A percentile compares a stretch with the other conserved stretches of the same genome.
These are phyloP conservation scores for Corythucha ciliata DNA, from an alignment of 2,888 invertebrate genomes.

Conservation along the genomic window DNA sequence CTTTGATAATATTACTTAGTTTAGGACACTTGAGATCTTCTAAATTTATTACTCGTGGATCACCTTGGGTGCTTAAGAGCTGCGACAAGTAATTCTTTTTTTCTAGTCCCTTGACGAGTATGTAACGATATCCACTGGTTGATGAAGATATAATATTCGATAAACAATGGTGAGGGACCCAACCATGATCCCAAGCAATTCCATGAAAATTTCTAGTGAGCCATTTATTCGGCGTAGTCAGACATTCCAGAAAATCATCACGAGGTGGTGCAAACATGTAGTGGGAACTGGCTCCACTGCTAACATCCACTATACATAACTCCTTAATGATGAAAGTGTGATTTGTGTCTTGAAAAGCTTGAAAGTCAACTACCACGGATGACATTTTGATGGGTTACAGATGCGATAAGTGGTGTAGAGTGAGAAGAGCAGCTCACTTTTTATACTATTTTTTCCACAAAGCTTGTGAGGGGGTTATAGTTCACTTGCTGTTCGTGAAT, in stretches of 20 bases:
- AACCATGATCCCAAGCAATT: background rate
- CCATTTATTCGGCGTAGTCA: background rate
- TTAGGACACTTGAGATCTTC: too few relatives aligned
- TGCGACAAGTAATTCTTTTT: too few relatives aligned
- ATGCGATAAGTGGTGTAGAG: background rate
- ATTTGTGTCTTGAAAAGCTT: background rate
- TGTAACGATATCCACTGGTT: background rate
- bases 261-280: background rate
- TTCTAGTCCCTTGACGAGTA: background rate
- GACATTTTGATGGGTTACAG: background rate
- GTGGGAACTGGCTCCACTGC: background rate
- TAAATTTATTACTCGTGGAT: too few relatives aligned
- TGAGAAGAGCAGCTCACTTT: background rate
- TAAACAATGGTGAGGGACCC: background rate
- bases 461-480: background rate
- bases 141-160: background rate
- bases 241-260: background rate
- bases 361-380: background rate
- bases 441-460: background rate
- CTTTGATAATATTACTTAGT: too few relatives aligned
- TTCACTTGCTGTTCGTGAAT: conserved; percentile 31
- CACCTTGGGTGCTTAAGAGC: too few relatives aligned
- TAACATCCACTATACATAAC: background rate
- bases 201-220: background rate
- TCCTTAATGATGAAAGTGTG: background rate